These are phyloP conservation scores for Dolichomitus sp. DNA, from an alignment of 2,888 invertebrate genomes.

Conservation along the genomic window DNA sequence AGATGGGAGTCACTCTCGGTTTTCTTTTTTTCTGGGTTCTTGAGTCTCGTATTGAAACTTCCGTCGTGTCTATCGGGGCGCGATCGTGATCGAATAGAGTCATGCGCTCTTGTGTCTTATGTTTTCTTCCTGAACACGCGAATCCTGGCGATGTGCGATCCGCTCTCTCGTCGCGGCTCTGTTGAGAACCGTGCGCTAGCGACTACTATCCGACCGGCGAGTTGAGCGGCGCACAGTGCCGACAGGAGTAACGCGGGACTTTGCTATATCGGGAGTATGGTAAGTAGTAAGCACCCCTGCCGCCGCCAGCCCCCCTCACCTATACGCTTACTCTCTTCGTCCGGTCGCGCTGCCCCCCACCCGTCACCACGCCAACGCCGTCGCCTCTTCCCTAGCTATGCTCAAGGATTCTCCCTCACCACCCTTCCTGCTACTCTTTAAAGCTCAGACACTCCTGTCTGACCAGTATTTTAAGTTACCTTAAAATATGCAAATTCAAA, in stretches of 20 bases:
- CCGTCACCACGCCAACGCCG: slow-evolving; percentile 56
- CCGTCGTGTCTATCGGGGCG: neutral
- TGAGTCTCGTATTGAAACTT: neutral
- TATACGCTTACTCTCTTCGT: slow-evolving; percentile 70
- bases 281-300: slow-evolving; percentile 85
- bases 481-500: neutral
- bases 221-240: slow-evolving; percentile 70
- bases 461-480: neutral
- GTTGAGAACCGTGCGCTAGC: slow-evolving; percentile 79
- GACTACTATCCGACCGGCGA: slow-evolving; percentile 82
- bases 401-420: slow-evolving; percentile 67
- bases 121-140: slow-evolving; percentile 34
- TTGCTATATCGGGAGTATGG: slow-evolving; percentile 84
- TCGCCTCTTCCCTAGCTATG: slow-evolving; percentile 60
- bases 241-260: slow-evolving; percentile 80
- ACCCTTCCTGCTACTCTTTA: slow-evolving; percentile 38
- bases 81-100: slow-evolving; percentile 6
- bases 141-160: slow-evolving; percentile 36
- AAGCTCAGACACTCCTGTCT: slow-evolving; percentile 49
- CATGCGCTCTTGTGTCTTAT: neutral
- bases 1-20: no score
- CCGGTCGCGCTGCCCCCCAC: slow-evolving; percentile 64
- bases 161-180: slow-evolving; percentile 56
- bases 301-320: slow-evolving; percentile 73
- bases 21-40: neutral